Evolutionary conservation across 2,888 invertebrate genomes (phyloP).

Genomic region (Zele albiditarsus): DNA sequence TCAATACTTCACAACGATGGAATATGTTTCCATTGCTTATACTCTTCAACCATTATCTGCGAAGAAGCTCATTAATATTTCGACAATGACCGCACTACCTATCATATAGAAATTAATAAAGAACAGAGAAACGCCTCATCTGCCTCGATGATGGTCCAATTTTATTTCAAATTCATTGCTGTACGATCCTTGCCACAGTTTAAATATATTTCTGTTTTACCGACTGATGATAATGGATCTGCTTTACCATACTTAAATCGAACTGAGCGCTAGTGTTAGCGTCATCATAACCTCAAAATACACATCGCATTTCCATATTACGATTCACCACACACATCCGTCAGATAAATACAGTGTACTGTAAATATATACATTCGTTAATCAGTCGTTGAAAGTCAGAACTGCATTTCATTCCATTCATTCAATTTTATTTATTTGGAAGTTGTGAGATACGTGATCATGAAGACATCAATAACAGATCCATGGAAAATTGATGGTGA

Average conservation of each 20-base stretch:
- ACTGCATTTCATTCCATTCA: conserved; percentile 19
- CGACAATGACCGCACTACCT: too few relatives aligned
- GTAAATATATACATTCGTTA: conserved; percentile 12
- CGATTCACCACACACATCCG: background rate
- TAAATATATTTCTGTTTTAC: background rate
- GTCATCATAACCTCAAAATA: too few relatives aligned
- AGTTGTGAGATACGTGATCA: conserved; percentile 45
- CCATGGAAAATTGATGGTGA: conserved; percentile 57
- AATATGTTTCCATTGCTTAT: too few relatives aligned
- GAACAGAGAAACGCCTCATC: too few relatives aligned
- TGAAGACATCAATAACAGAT: conserved; percentile 63
- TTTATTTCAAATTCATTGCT: too few relatives aligned
- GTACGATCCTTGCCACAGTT: too few relatives aligned
- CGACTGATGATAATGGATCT: background rate
- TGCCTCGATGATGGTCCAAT: too few relatives aligned
- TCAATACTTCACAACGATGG: too few relatives aligned
- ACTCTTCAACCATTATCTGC: too few relatives aligned
- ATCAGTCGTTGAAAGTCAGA: conserved; percentile 32
- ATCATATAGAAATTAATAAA: too few relatives aligned
- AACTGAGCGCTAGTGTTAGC: background rate
- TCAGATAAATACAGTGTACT: background rate
- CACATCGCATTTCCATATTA: too few relatives aligned
- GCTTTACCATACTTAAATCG: background rate
- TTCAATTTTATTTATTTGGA: background rate
- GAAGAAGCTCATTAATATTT: too few relatives aligned